Percentiles rank a stretch among this genome's conserved stretches.
These are phyloP conservation scores for Acanthopagrus latus DNA, from an alignment of 2,797 vertebrate genomes.

Conservation along the genomic window DNA sequence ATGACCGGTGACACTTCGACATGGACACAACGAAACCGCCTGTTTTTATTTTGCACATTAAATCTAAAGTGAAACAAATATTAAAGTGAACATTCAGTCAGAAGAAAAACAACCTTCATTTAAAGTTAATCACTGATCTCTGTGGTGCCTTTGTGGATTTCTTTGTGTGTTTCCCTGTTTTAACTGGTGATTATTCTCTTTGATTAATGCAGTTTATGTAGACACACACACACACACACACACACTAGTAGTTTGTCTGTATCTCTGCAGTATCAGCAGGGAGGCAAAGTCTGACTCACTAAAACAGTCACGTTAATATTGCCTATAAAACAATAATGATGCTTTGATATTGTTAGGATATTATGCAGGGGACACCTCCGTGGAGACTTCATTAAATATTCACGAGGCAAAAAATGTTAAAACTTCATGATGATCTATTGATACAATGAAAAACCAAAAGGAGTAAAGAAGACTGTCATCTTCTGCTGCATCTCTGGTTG, in stretches of 20 bases:
- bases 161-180: background rate
- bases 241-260: conserved; percentile 16
- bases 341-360: background rate
- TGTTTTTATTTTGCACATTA: background rate
- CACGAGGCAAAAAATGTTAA: background rate
- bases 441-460: background rate
- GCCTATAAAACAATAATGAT: conserved; percentile 14
- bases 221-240: background rate
- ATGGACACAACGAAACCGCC: background rate
- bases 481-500: too few relatives aligned
- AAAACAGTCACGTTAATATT: conserved; percentile 41
- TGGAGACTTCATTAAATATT: conserved; percentile 16
- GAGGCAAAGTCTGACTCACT: conserved; percentile 20
- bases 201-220: background rate
- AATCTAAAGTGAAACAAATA: background rate
- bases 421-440: background rate
- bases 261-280: conserved; percentile 37
- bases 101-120: background rate
- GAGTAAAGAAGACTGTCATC: background rate
- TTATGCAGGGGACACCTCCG: background rate
- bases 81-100: background rate
- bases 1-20: conserved; percentile 18
- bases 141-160: background rate
- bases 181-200: background rate
- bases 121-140: background rate